phyloP scores from a whole-genome alignment of 2,797 vertebrate genomes.

The Bradypus variegatus region DNA sequence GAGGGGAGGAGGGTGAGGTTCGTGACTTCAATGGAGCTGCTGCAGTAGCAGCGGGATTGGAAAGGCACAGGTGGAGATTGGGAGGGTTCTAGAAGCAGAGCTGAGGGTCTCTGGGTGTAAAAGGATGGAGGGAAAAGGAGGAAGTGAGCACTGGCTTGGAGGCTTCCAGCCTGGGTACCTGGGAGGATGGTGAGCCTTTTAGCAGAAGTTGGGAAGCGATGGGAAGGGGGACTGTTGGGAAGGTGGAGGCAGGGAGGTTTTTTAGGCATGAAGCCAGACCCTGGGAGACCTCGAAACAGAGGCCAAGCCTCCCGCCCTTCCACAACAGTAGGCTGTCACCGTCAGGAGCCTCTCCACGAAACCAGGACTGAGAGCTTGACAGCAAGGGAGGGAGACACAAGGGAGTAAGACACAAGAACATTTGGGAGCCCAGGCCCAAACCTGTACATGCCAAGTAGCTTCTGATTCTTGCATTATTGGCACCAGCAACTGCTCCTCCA shows the following conservation, averaged over 20 bases:
- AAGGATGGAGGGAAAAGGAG: not conserved
- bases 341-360: not conserved
- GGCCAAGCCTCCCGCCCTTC: not conserved
- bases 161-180: not conserved
- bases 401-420: not conserved
- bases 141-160: rapidly evolving
- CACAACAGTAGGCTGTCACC: not conserved
- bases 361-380: not conserved
- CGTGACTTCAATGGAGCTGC: not conserved
- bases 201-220: not conserved
- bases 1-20: too few relatives aligned
- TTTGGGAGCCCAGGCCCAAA: not conserved
- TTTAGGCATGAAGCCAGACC: not conserved
- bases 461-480: not conserved
- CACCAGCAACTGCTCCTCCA: not conserved
- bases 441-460: not conserved
- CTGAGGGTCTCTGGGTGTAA: not conserved
- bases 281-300: not conserved
- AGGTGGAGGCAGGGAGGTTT: not conserved
- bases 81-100: not conserved
- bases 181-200: not conserved
- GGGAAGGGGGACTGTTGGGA: not conserved
- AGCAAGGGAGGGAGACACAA: too few relatives aligned
- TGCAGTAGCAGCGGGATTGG: not conserved
- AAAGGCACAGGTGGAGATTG: not conserved